phyloP scores from a whole-genome alignment of 1,140 invertebrate species.

The Diachasma alloeum region DNA sequence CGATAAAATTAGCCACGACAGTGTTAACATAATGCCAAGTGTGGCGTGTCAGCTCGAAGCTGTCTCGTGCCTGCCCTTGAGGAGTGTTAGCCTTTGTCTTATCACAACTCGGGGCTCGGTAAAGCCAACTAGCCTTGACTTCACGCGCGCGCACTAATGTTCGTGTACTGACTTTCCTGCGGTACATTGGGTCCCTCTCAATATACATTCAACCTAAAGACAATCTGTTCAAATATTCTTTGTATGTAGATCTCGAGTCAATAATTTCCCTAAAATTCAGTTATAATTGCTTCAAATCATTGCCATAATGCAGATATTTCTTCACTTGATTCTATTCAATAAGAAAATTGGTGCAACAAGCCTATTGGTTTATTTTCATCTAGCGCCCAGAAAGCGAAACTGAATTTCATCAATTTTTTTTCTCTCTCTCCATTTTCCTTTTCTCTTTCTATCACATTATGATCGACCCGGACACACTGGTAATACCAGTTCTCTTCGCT shows the following conservation, averaged over 20 bases:
- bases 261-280: too few relatives aligned
- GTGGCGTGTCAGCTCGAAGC: constrained; percentile 10
- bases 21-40: constrained; percentile 8
- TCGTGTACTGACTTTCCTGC: constrained; percentile 52
- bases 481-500: constrained; percentile 26
- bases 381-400: background rate
- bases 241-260: too few relatives aligned
- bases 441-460: background rate
- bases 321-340: too few relatives aligned
- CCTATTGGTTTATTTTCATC: background rate
- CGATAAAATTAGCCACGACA: constrained; percentile 12
- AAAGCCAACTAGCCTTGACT: constrained; percentile 59
- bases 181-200: constrained; percentile 46
- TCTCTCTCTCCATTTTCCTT: constrained; percentile 3
- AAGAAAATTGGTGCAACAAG: too few relatives aligned
- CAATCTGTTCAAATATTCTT: background rate
- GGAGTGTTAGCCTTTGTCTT: constrained; percentile 61
- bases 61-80: constrained; percentile 49
- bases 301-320: too few relatives aligned
- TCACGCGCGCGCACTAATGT: constrained; percentile 35
- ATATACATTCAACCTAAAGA: background rate
- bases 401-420: background rate
- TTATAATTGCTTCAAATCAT: too few relatives aligned
- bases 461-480: background rate
- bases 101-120: constrained; percentile 48